Evolutionary conservation across 2,888 invertebrate genomes (phyloP), one percentile per base, ranked within the genome.

Genomic region (Tachina fera): DNA sequence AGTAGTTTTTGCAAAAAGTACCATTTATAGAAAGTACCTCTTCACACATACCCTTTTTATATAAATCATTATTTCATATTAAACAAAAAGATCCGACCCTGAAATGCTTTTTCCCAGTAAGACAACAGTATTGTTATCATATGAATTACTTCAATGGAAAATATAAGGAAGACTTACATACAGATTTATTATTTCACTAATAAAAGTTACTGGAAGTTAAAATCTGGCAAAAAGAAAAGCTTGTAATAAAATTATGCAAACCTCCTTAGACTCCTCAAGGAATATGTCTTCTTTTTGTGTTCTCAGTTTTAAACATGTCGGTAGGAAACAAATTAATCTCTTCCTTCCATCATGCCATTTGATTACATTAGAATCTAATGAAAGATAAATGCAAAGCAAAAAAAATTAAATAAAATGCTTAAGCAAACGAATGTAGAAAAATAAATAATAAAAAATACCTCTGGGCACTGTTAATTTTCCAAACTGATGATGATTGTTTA

Each of bases 291-390:
- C 49, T 61, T 56, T 10, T 19, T 16, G 39, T 65, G 9, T 22
- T 65, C 56, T 9, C 41, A 31, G 19, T 79, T 63, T 65, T 65
- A 9, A 79, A 14, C 61, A 56, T 71, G 71, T 79, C 19, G 43
- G 31, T 56, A 45, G 41, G 31, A 56, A 61, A 45, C 19, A 13
- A 77, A 68, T 47, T 41, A 58, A 47, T 41, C 65, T 63, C 53
- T 31, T 80, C 11, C 61, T 63, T 72, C 31, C 56, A 71, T 13
- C 56, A 71, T 13, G 22, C 31, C 71, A 71, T 65, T 65, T 74
- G 81, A 82, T 74, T 82, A 78, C 68, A 83, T 86, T 86, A 86
- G 86, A 79, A 67, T 61, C 79, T 80, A 86, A 83, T 86, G 75
- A 83, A 83, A 76, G 75, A 72, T 68, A 83, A 86, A 79, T 83